phyloP scores from a whole-genome alignment of 2,113 vertebrate genomes.

The Pristiophorus japonicus region DNA sequence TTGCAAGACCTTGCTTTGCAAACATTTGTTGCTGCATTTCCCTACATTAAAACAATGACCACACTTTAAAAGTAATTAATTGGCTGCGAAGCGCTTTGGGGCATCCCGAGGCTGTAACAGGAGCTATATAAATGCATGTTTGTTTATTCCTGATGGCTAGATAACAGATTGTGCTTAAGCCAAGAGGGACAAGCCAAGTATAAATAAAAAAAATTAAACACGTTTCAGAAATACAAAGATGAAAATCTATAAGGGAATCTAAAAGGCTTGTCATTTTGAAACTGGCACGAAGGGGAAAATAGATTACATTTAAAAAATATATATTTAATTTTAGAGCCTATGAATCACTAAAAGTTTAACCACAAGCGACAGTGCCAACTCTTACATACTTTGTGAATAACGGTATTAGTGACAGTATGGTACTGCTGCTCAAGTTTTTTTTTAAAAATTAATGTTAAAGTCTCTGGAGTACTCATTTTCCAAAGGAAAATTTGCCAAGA shows the following conservation, averaged over 20 bases:
- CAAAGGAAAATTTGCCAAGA: conserved; percentile 3
- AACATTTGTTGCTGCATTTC: neutral
- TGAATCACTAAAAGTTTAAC: neutral
- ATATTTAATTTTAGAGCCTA: neutral
- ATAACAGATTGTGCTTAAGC: neutral
- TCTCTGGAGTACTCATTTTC: conserved; percentile 15
- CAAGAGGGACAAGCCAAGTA: neutral
- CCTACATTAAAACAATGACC: neutral
- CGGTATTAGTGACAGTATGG: neutral
- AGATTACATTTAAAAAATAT: neutral
- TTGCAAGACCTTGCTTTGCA: neutral
- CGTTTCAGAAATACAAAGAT: neutral
- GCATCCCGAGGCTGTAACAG: neutral
- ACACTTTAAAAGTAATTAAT: neutral
- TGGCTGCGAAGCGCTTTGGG: neutral
- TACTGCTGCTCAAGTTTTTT: neutral
- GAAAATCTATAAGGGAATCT: neutral
- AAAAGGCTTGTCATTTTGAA: neutral
- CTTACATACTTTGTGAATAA: neutral
- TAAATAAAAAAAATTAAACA: neutral
- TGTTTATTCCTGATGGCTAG: neutral
- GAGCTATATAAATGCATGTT: neutral
- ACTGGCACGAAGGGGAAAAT: neutral
- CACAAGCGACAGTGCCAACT: neutral
- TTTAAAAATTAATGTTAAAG: neutral